Evolutionary conservation across 1,140 invertebrate genomes (phyloP), one percentile per base, ranked within the genome.

Genomic region (Tetramorium alpestre): DNA sequence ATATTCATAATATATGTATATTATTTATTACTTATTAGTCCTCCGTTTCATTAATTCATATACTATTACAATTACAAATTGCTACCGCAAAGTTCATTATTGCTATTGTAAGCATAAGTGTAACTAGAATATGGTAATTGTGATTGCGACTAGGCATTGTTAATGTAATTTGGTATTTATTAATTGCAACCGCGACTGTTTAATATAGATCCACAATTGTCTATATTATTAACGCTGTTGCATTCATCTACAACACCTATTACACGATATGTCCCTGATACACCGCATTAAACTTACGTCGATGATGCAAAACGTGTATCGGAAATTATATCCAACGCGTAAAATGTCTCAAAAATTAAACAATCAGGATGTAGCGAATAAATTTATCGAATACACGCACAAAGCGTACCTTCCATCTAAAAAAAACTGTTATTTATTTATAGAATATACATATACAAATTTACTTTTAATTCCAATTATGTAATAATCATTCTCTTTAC

Each of bases 91-190:
- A 38, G 44, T 44, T 54, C 47, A 82, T 82, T 82, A 72, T 69
- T 67, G 47, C n/a, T 54, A 38, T 22, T 44, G 25, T 70, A 44
- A 28, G 38, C 65, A n/a, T 70, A 69, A 70, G 49, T 56, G 49
- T 47, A 82, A 81, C 49, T 54, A n/a, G 78, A 69, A 70, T 58
- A 44, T 72, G 49, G 64, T 58, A 81, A 70, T 70, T 81, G 11
- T 81, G 78, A 81, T 54, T 41, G 49, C 64, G 33, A 54, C 51
- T 65, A 58, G 49, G 28, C 11, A 38, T 56, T 72, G 67, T 81
- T 38, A 44, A 70, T 56, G 16, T 33, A 82, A 82, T 80, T 80
- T 72, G 51, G 38, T 80, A 80, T 80, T 82, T 82, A 72, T 82
- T 70, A 70, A 70, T 70, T 82, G 51, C 18, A 72, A 72, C 33